Evolutionary conservation across 2,888 invertebrate species (phyloP).

Genomic region (Hydrotaea diabolus): DNA sequence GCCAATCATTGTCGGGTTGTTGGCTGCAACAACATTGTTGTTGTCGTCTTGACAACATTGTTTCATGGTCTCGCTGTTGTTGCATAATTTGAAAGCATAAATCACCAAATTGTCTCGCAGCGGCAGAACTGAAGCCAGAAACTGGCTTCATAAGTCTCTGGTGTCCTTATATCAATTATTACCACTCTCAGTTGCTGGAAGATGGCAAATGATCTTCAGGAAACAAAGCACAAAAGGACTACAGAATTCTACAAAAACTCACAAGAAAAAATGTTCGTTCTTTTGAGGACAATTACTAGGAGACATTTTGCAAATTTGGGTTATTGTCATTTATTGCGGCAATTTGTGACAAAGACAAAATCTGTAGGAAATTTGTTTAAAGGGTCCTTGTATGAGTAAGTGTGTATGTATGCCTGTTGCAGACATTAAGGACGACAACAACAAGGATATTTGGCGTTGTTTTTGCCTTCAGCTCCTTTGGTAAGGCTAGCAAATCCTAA

Average conservation of each 20-base stretch:
- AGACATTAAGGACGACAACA: too few relatives aligned
- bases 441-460: too few relatives aligned
- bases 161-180: not conserved
- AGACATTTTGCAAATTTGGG: not conserved
- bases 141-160: slow-evolving; percentile 6
- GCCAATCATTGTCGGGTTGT: too few relatives aligned
- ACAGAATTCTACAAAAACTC: too few relatives aligned
- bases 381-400: too few relatives aligned
- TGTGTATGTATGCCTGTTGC: too few relatives aligned
- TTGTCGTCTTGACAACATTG: not conserved
- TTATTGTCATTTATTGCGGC: slow-evolving; percentile 12
- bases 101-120: slow-evolving; percentile 18
- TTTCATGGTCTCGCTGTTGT: slow-evolving; percentile 8
- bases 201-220: too few relatives aligned
- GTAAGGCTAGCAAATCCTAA: too few relatives aligned
- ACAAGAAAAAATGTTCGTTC: too few relatives aligned
- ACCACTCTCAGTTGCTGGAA: too few relatives aligned
- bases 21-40: not conserved
- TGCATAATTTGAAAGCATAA: slow-evolving; percentile 25
- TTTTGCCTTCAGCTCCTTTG: too few relatives aligned
- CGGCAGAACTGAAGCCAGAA: not conserved
- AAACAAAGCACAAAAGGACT: too few relatives aligned
- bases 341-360: not conserved
- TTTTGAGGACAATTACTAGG: not conserved
- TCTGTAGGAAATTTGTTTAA: not conserved